Evolutionary conservation across 2,113 vertebrate species (phyloP).

Genomic region (Chloropsis hardwickii): DNA sequence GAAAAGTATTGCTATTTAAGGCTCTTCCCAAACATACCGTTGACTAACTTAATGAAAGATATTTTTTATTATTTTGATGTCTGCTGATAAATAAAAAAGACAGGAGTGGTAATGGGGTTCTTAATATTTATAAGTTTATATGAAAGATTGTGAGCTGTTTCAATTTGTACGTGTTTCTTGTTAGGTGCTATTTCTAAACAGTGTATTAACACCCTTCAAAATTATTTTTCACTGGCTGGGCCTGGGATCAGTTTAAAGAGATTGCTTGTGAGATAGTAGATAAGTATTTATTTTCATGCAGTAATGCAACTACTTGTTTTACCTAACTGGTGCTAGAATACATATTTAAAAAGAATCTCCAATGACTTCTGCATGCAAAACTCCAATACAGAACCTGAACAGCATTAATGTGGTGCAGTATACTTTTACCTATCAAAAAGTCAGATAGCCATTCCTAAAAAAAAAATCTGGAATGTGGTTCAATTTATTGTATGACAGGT

Average conservation of each 20-base stretch:
- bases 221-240: background rate
- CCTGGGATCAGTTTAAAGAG: background rate
- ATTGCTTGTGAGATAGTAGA: background rate
- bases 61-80: background rate
- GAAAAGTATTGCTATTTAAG: background rate
- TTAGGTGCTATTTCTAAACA: background rate
- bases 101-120: background rate
- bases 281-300: background rate
- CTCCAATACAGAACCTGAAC: background rate
- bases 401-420: background rate
- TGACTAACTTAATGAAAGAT: background rate
- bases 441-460: background rate
- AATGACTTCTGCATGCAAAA: background rate
- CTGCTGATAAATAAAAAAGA: background rate
- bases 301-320: background rate
- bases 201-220: background rate
- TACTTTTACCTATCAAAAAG: background rate
- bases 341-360: background rate
- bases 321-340: background rate
- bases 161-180: background rate
- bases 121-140: background rate
- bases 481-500: background rate
- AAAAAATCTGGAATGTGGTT: background rate
- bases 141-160: background rate
- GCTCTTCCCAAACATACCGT: background rate